Conservation (phyloP, 2,888 invertebrate species). For the Mythimna vitellina region DNA sequence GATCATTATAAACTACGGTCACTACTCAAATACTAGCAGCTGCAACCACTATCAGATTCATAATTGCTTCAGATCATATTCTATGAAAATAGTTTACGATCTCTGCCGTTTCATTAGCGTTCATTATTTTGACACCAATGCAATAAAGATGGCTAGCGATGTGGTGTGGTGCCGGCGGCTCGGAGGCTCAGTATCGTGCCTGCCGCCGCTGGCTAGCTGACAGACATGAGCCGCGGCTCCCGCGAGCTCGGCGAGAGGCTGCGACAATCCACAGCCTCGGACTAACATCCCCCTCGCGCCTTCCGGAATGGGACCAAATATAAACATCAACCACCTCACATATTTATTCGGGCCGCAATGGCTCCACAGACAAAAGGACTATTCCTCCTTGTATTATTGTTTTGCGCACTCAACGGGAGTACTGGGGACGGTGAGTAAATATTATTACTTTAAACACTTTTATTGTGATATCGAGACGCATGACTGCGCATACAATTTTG, state of each 20-base stretch:
- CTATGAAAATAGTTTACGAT: conserved; percentile 60
- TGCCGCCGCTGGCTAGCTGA: conserved; percentile 72
- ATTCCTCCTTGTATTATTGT: conserved; percentile 82
- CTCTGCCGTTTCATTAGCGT: conserved; percentile 78
- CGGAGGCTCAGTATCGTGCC: conserved; percentile 71
- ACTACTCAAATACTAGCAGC: background rate
- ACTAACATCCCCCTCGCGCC: conserved; percentile 59
- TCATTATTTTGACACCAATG: conserved; percentile 87
- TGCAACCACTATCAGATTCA: background rate
- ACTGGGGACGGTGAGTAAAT: conserved; percentile 84
- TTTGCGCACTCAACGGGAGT: conserved; percentile 78
- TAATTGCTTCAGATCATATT: conserved; percentile 18
- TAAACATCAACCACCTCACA: conserved; percentile 77
- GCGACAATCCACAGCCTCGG: conserved; percentile 62
- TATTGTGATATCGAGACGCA: conserved; percentile 70
- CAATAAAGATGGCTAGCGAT: conserved; percentile 76
- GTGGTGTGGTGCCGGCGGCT: conserved; percentile 70
- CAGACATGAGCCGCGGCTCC: conserved; percentile 75
- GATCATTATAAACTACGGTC: background rate
- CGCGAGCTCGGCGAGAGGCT: conserved; percentile 68
- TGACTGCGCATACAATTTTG: conserved; percentile 74
- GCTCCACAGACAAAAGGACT: conserved; percentile 82
- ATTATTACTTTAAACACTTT: conserved; percentile 72
- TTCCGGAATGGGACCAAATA: conserved; percentile 86
- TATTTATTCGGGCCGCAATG: conserved; percentile 85